Percentiles rank a stretch among this genome's conserved stretches.
Evolutionary conservation across 2,888 invertebrate genomes (phyloP).

Genomic region (Polyommatus icarus): DNA sequence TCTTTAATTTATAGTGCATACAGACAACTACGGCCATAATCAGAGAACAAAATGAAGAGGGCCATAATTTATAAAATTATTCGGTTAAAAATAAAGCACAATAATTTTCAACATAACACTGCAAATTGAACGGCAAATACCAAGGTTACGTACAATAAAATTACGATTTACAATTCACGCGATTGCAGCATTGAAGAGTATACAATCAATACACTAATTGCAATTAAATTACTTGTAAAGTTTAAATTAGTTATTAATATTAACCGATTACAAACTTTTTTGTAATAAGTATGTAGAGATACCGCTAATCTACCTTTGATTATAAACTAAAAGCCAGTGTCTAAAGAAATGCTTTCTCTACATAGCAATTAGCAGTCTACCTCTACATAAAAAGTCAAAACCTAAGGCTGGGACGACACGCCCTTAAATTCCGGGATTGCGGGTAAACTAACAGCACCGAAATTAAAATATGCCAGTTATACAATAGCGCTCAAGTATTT

Average conservation of each 20-base stretch:
- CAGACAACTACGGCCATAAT: no score
- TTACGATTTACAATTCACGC: slow-evolving; percentile 12
- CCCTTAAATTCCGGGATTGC: neutral
- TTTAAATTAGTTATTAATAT: neutral
- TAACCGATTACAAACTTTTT: neutral
- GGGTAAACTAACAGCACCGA: neutral
- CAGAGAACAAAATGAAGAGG: no score
- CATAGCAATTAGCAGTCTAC: no score
- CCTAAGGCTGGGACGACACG: neutral
- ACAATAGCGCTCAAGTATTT: no score
- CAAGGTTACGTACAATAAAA: slow-evolving; percentile 12
- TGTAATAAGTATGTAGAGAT: neutral
- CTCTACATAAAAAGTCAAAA: no score
- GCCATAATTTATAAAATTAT: no score
- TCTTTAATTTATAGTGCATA: no score
- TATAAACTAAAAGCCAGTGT: no score
- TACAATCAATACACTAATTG: slow-evolving; percentile 17
- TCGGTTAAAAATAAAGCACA: neutral
- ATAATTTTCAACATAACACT: neutral
- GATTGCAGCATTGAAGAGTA: neutral
- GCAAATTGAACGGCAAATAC: neutral
- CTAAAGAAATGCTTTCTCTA: no score
- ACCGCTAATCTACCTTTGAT: no score
- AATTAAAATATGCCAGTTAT: neutral
- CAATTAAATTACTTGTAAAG: neutral